Percentiles rank a stretch among this genome's conserved stretches.
Evolutionary conservation across 2,113 vertebrate genomes (phyloP).

Genomic region (Phylloscopus trochilus): DNA sequence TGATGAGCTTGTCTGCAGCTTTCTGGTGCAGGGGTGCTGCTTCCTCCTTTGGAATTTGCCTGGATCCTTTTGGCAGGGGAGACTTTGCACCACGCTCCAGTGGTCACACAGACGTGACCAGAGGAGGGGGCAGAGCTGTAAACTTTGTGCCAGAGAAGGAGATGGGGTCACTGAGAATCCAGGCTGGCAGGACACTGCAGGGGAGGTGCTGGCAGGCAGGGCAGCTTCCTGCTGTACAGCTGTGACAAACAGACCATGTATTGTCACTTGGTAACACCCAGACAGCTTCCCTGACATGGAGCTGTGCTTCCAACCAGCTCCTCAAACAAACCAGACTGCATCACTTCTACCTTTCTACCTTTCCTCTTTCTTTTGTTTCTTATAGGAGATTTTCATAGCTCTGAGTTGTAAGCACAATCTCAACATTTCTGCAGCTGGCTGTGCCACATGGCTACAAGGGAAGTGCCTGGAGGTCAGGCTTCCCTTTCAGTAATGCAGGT

Average conservation of each 20-base stretch:
- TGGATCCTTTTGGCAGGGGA: not conserved
- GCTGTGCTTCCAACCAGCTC: not conserved
- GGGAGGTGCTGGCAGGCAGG: not conserved
- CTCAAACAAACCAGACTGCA: not conserved
- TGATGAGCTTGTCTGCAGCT: not conserved
- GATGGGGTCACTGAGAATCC: not conserved
- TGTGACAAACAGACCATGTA: fast-evolving
- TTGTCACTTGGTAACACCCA: not conserved
- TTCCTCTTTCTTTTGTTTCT: not conserved
- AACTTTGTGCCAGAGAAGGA: not conserved
- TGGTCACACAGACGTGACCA: fast-evolving
- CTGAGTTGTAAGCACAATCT: not conserved
- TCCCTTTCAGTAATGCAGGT: not conserved
- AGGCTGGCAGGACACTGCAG: not conserved
- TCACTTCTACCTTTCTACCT: not conserved
- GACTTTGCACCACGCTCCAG: not conserved
- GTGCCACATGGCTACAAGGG: not conserved
- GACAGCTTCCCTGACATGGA: not conserved
- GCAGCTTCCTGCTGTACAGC: not conserved
- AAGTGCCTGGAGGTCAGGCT: not conserved
- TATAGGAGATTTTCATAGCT: not conserved
- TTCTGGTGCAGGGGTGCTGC: not conserved
- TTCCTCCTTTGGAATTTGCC: not conserved
- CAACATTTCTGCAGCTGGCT: not conserved
- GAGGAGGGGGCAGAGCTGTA: not conserved